Evolutionary conservation across 2,797 vertebrate genomes (phyloP).

Genomic region (Ambastaia sidthimunki): DNA sequence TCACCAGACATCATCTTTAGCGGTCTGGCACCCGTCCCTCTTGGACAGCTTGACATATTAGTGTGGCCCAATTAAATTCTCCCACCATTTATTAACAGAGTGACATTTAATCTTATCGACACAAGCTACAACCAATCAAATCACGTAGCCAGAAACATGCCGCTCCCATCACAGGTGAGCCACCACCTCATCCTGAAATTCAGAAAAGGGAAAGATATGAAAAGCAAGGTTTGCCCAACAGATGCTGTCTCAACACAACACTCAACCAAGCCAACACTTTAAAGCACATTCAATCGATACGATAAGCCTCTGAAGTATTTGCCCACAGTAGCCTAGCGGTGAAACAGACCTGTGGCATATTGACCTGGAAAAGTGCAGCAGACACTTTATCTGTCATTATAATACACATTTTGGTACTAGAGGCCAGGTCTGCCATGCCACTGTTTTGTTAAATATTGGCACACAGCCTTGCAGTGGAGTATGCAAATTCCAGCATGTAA

Average conservation of each 20-base stretch:
- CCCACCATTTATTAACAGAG: conserved; percentile 27
- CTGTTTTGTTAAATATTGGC: neutral
- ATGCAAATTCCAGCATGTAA: neutral
- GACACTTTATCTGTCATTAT: neutral
- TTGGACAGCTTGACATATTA: conserved; percentile 47
- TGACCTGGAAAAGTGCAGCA: conserved; percentile 15
- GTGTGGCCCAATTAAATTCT: conserved; percentile 38
- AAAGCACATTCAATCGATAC: conserved; percentile 27
- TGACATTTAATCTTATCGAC: conserved; percentile 53
- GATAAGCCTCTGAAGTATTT: conserved; percentile 33
- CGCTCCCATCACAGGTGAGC: neutral
- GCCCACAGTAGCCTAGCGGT: conserved; percentile 27
- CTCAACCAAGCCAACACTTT: conserved; percentile 15
- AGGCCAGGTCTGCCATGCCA: neutral
- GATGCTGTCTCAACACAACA: conserved; percentile 36
- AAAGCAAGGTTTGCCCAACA: conserved; percentile 31
- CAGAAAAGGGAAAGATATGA: neutral
- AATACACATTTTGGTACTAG: neutral
- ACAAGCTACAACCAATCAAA: conserved; percentile 30
- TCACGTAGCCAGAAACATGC: neutral
- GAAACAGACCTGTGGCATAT: conserved; percentile 18
- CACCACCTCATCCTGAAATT: conserved; percentile 4
- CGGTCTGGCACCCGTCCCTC: conserved; percentile 1
- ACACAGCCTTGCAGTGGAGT: neutral
- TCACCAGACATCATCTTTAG: conserved; percentile 17